These are phyloP conservation scores for Stigmatopora argus DNA, from an alignment of 2,113 vertebrate genomes.

Conservation along the genomic window DNA sequence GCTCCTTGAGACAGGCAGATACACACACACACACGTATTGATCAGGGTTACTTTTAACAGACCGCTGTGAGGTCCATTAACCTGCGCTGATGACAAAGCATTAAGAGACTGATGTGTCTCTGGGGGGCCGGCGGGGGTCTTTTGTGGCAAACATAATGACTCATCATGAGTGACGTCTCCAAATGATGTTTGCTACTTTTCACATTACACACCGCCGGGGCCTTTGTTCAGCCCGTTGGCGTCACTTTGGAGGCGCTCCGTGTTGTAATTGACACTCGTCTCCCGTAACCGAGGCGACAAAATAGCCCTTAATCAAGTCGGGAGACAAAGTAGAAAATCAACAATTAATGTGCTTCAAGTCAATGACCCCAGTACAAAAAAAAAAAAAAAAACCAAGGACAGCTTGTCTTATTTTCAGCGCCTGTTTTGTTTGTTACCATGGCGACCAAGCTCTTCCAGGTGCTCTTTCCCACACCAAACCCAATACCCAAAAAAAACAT, in stretches of 20 bases:
- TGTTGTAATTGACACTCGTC: background rate
- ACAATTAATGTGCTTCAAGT: background rate
- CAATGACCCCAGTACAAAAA: background rate
- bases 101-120: slow-evolving; percentile 66
- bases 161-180: background rate
- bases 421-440: background rate
- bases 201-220: background rate
- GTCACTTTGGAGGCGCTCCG: background rate
- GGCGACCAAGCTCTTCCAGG: background rate
- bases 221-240: background rate
- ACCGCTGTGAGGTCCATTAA: slow-evolving; percentile 71
- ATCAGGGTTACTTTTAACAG: slow-evolving; percentile 68
- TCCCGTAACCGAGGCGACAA: background rate
- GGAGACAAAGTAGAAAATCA: background rate
- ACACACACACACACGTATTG: slow-evolving; percentile 49
- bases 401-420: background rate
- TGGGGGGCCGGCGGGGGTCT: slow-evolving; percentile 7
- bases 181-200: slow-evolving; percentile 6
- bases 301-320: background rate
- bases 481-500: background rate
- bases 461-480: background rate
- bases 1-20: background rate
- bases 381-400: background rate
- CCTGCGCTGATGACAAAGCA: slow-evolving; percentile 71
- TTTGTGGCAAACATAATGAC: slow-evolving; percentile 25